Percentiles rank a stretch among this genome's conserved stretches.
These are phyloP conservation scores for Hanleya hanleyi DNA, from an alignment of 2,888 invertebrate genomes.

Conservation along the genomic window DNA sequence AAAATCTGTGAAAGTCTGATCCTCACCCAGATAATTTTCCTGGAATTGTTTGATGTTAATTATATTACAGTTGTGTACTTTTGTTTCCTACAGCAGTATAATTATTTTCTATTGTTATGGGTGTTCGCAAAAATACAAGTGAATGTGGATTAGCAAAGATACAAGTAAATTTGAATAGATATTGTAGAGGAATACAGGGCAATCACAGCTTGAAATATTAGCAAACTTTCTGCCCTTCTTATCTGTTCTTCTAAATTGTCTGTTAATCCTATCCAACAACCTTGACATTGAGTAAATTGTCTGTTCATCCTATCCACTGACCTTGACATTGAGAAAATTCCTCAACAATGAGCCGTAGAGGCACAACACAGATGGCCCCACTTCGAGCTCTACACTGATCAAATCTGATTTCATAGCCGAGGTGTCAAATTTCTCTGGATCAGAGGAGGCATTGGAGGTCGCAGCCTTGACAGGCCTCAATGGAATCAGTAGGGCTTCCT, in stretches of 20 bases:
- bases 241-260: too few relatives aligned
- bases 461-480: slow-evolving; percentile 81
- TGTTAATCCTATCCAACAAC: too few relatives aligned
- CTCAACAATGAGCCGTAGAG: slow-evolving; percentile 94
- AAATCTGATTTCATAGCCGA: slow-evolving; percentile 88
- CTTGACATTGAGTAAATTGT: too few relatives aligned
- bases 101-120: too few relatives aligned
- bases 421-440: slow-evolving; percentile 84
- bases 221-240: too few relatives aligned
- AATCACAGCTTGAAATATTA: too few relatives aligned
- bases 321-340: slow-evolving; percentile 90
- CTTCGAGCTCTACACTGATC: slow-evolving; percentile 93
- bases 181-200: too few relatives aligned
- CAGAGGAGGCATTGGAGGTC: slow-evolving; percentile 19
- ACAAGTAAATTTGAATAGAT: too few relatives aligned
- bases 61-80: not conserved
- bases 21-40: slow-evolving; percentile 98
- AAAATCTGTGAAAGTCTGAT: slow-evolving; percentile 95
- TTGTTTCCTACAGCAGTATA: too few relatives aligned
- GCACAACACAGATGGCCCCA: slow-evolving; percentile 93
- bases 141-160: too few relatives aligned
- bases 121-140: too few relatives aligned
- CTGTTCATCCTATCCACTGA: too few relatives aligned
- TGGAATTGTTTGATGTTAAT: slow-evolving; percentile 66
- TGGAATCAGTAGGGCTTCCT: slow-evolving; percentile 92